phyloP scores from a whole-genome alignment of 2,888 invertebrate genomes.

The Cetonia aurata region DNA sequence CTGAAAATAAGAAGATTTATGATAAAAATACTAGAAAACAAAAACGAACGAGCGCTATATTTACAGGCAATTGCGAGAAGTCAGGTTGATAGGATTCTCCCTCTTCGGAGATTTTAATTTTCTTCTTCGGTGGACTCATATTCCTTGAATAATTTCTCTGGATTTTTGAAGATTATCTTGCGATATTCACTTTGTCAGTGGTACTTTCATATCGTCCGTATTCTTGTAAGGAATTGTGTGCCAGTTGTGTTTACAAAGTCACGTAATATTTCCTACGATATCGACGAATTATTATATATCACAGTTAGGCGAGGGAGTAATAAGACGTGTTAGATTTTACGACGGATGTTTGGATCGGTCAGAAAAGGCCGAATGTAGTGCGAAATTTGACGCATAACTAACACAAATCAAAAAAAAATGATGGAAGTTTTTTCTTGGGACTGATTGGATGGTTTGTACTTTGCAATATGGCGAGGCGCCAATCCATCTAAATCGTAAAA shows the following conservation, averaged over 20 bases:
- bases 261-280: conserved; percentile 24
- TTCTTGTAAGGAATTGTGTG: conserved; percentile 5
- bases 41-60: conserved; percentile 10
- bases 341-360: background rate
- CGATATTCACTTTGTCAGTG: conserved; percentile 21
- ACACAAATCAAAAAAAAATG: conserved; percentile 4
- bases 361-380: background rate
- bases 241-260: conserved; percentile 21
- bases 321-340: background rate
- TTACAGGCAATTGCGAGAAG: conserved; percentile 48
- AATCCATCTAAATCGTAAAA: background rate
- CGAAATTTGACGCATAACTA: conserved; percentile 17
- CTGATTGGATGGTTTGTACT: conserved; percentile 21
- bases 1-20: conserved; percentile 50
- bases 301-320: conserved; percentile 8
- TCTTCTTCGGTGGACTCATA: conserved; percentile 46
- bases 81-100: conserved; percentile 33
- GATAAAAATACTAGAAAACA: conserved; percentile 13
- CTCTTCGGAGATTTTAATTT: conserved; percentile 42
- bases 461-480: conserved; percentile 21
- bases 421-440: conserved; percentile 9
- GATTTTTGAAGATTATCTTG: conserved; percentile 11
- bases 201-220: conserved; percentile 15
- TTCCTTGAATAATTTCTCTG: background rate
- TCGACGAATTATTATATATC: conserved; percentile 1